Evolutionary conservation across 2,888 invertebrate species (phyloP).

Genomic region (Unio delphinus): DNA sequence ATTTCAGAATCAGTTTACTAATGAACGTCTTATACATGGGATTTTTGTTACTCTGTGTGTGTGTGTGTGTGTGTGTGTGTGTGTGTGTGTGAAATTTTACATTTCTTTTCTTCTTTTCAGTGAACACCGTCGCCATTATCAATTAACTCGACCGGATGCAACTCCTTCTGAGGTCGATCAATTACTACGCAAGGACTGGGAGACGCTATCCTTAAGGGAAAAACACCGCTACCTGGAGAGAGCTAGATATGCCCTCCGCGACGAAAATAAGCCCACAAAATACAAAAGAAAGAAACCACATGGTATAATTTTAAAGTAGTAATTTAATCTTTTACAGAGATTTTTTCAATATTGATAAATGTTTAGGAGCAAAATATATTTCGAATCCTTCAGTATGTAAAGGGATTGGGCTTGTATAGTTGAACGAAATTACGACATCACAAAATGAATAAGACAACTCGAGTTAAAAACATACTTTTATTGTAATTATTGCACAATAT

Average conservation of each 20-base stretch:
- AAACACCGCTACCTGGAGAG: constrained; percentile 40
- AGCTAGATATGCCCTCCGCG: constrained; percentile 35
- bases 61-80: background rate
- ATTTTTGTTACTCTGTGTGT: background rate
- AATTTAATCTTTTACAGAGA: background rate
- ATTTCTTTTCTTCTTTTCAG: constrained; percentile 18
- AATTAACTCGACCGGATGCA: constrained; percentile 80
- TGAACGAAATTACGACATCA: no score
- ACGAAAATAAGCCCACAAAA: constrained; percentile 41
- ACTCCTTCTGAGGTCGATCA: constrained; percentile 24
- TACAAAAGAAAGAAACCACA: constrained; percentile 1
- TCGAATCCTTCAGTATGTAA: no score
- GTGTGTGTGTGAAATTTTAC: background rate
- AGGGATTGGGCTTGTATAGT: no score
- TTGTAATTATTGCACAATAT: no score
- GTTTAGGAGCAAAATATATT: no score
- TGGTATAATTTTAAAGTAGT: background rate
- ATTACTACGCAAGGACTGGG: constrained; percentile 40
- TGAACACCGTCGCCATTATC: constrained; percentile 44
- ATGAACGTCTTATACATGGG: no score
- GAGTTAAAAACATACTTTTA: background rate
- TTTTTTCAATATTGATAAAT: background rate
- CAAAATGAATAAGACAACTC: background rate
- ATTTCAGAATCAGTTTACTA: no score
- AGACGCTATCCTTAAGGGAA: constrained; percentile 31